Conservation (phyloP, 2,797 vertebrate species). For the Graptemys geographica region DNA sequence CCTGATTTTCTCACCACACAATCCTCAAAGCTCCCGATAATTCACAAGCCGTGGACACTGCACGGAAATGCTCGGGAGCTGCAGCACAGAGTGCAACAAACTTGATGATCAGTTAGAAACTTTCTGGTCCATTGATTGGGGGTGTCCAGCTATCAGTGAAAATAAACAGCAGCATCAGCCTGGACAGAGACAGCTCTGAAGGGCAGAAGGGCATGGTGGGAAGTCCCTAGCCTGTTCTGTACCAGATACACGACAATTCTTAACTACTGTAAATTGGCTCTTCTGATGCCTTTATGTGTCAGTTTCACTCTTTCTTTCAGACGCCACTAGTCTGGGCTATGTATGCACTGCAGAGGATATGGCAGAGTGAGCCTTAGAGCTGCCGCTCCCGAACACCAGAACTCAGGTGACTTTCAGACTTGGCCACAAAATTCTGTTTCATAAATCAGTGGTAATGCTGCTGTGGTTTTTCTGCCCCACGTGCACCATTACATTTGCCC, state of each 20-base stretch:
- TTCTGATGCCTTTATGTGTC: neutral
- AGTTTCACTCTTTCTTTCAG: neutral
- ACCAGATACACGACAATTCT: neutral
- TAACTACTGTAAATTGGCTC: neutral
- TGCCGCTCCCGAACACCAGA: neutral
- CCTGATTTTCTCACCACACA: neutral
- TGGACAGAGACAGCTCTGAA: neutral
- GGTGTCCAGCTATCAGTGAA: neutral
- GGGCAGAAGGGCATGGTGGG: neutral
- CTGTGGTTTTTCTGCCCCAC: neutral
- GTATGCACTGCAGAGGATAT: neutral
- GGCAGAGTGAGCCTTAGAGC: neutral
- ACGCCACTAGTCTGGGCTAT: neutral
- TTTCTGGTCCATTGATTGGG: neutral
- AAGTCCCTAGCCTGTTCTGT: neutral
- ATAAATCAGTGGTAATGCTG: neutral
- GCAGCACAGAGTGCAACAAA: neutral
- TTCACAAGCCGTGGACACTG: neutral
- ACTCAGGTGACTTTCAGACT: neutral
- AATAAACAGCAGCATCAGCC: neutral
- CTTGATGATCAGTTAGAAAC: neutral
- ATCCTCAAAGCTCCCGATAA: neutral
- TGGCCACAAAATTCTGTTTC: neutral
- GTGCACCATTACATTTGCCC: neutral
- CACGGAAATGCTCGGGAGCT: fast-evolving